Percentiles rank a stretch among this genome's conserved stretches.
These are phyloP conservation scores for Holcopasites calliopsidis DNA, from an alignment of 1,140 invertebrate species.

Conservation along the genomic window DNA sequence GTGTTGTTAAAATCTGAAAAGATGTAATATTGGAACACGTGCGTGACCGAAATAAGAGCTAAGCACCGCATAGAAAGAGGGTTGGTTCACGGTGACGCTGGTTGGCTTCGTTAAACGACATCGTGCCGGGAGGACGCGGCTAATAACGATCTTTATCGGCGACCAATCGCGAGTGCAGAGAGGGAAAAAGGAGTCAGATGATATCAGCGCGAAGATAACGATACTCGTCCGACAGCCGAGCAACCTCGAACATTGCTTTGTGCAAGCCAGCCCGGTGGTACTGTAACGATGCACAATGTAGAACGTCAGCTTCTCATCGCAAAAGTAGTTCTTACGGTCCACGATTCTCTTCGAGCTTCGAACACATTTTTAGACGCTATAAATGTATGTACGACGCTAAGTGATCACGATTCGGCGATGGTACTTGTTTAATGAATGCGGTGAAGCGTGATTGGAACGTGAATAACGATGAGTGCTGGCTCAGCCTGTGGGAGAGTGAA, in stretches of 20 bases:
- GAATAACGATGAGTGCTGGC: not conserved
- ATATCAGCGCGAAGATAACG: constrained; percentile 18
- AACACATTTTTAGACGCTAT: no score
- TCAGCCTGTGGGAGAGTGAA: not conserved
- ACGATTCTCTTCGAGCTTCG: not conserved
- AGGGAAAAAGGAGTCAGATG: constrained; percentile 24
- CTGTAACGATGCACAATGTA: constrained; percentile 11
- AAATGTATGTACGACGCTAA: no score
- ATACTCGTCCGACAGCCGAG: not conserved
- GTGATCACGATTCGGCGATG: not conserved
- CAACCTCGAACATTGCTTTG: constrained; percentile 16
- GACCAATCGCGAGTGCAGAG: not conserved
- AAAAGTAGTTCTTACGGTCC: not conserved
- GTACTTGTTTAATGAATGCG: not conserved
- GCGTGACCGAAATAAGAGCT: not conserved
- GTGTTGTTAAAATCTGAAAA: no score
- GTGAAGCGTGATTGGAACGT: constrained; percentile 2
- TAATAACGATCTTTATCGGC: constrained; percentile 37
- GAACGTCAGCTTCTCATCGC: not conserved
- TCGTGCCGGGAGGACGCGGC: constrained; percentile 23
- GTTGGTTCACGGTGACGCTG: not conserved
- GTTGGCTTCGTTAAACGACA: constrained; percentile 13
- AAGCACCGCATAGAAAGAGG: not conserved
- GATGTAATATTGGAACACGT: no score
- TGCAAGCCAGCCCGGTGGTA: not conserved